Percentiles rank a stretch among this genome's conserved stretches.
These are phyloP conservation scores for Lordiphosa fenestrarum DNA, from an alignment of 2,888 invertebrate genomes.

Conservation along the genomic window DNA sequence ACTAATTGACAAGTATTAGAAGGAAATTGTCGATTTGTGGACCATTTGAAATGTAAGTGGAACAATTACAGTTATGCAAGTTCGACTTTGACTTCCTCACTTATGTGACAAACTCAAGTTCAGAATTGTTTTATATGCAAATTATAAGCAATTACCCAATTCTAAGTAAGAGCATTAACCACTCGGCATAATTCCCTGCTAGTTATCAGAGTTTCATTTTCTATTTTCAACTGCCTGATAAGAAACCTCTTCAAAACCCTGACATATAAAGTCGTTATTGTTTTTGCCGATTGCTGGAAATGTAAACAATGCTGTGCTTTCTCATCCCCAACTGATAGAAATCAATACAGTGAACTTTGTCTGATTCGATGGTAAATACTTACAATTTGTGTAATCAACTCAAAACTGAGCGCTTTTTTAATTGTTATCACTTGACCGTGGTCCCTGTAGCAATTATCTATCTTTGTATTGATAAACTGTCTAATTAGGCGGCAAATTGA, in stretches of 20 bases:
- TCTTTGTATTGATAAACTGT: conserved; percentile 21
- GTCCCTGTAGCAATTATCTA: conserved; percentile 24
- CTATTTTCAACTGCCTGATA: conserved; percentile 20
- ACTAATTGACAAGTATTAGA: too few species aligned
- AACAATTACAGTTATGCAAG: too few species aligned
- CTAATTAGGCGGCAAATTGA: conserved; percentile 40
- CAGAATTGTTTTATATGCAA: too few species aligned
- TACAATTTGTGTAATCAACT: conserved; percentile 22
- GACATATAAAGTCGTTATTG: conserved; percentile 41
- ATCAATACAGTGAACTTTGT: not conserved
- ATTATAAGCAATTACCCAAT: too few species aligned
- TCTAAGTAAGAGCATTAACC: conserved; percentile 13
- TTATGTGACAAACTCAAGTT: too few species aligned
- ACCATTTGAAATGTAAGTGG: too few species aligned
- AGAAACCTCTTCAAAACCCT: conserved; percentile 12
- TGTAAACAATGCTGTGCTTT: conserved; percentile 8
- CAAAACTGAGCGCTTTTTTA: conserved; percentile 22
- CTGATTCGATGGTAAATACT: not conserved
- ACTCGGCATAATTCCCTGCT: not conserved
- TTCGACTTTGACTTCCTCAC: too few species aligned
- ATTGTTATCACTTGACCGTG: conserved; percentile 32
- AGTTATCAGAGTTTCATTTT: conserved; percentile 1
- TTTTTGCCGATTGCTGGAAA: conserved; percentile 7
- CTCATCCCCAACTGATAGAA: not conserved
- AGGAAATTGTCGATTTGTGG: too few species aligned